A percentile compares a stretch with the other conserved stretches of the same genome.
phyloP scores from a whole-genome alignment of 2,113 vertebrate species.

The Oxygymnocypris stewartii region DNA sequence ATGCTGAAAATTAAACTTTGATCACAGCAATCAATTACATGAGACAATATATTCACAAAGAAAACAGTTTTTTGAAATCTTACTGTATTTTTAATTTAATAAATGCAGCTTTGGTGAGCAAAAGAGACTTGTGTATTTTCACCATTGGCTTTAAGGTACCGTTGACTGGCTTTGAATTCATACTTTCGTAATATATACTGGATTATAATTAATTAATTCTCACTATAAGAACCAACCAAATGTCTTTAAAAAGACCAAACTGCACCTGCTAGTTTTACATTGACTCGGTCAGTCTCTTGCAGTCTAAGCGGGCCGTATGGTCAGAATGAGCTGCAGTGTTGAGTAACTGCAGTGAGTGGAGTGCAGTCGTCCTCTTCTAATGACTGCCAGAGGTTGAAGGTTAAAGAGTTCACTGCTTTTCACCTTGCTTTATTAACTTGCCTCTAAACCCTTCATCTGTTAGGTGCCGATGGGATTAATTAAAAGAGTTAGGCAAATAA shows the following conservation, averaged over 20 bases:
- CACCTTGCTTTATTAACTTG: slow-evolving; percentile 56
- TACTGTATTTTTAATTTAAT: background rate
- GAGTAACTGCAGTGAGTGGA: background rate
- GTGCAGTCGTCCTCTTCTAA: slow-evolving; percentile 47
- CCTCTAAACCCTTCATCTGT: slow-evolving; percentile 37
- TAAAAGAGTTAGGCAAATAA: slow-evolving; percentile 28
- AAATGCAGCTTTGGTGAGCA: background rate
- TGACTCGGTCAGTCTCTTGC: background rate
- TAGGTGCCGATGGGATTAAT: slow-evolving; percentile 8
- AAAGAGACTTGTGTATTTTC: too few species aligned
- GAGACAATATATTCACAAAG: too few species aligned
- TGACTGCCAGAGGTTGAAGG: slow-evolving; percentile 72
- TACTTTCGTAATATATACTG: too few species aligned
- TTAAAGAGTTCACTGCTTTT: slow-evolving; percentile 68
- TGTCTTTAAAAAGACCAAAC: background rate
- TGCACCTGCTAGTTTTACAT: background rate
- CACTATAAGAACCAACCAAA: background rate
- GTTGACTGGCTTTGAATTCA: too few species aligned
- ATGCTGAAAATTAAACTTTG: too few species aligned
- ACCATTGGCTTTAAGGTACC: too few species aligned
- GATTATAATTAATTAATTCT: too few species aligned
- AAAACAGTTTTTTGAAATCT: too few species aligned
- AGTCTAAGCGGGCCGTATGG: background rate
- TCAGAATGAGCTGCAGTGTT: background rate
- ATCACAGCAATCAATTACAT: too few species aligned